Conservation (phyloP, 2,113 vertebrate genomes). For the Rousettus leschenaultii region DNA sequence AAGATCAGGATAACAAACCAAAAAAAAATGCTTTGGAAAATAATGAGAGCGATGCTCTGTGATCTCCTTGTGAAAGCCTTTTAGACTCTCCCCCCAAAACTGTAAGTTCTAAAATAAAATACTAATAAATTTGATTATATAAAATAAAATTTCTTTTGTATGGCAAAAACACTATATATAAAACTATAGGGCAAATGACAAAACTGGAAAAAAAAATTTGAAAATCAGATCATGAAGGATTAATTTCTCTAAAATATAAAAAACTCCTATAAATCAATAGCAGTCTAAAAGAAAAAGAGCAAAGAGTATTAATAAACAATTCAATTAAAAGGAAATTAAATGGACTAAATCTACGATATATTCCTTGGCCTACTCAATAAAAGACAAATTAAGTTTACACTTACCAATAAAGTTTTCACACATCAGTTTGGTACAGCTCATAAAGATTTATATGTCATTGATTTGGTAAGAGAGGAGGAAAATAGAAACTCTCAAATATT, state of each 20-base stretch:
- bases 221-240: neutral
- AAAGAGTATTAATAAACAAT: neutral
- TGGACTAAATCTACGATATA: neutral
- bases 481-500: neutral
- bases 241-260: conserved; percentile 4
- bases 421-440: neutral
- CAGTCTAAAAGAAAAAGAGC: neutral
- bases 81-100: neutral
- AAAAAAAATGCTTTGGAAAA: neutral
- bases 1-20: neutral
- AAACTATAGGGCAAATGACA: neutral
- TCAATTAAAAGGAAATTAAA: neutral
- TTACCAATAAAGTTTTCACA: neutral
- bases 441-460: neutral
- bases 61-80: neutral
- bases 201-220: neutral
- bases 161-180: neutral
- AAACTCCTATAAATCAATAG: neutral
- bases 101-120: neutral
- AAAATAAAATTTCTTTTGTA: neutral
- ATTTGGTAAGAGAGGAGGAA: neutral
- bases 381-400: neutral
- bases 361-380: neutral
- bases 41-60: neutral
- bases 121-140: neutral